A percentile compares a stretch with the other conserved stretches of the same genome.
Conservation (phyloP, 30 jellyfish, hydroid and myxozoan species). For the Sanderia malayensis region DNA sequence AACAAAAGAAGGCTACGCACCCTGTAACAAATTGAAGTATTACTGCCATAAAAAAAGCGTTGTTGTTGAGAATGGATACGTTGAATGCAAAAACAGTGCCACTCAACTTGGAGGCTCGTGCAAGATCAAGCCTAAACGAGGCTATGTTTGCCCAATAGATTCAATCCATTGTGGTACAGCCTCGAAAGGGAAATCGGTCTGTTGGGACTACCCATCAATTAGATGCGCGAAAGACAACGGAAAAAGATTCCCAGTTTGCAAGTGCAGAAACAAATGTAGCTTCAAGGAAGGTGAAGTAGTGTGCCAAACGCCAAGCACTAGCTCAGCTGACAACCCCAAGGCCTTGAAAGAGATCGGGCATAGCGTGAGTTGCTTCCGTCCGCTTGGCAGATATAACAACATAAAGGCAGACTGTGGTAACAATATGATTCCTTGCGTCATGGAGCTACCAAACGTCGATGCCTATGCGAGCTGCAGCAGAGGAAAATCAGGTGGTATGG, state of each 20-base stretch:
- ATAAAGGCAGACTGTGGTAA: neutral
- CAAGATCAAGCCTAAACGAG: neutral
- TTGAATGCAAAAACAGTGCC: neutral
- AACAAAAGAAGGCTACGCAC: neutral
- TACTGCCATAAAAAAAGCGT: neutral
- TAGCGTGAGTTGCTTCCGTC: slow-evolving; percentile 9
- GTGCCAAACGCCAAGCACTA: slow-evolving; percentile 2
- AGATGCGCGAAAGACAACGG: slow-evolving; percentile 10
- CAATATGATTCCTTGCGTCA: slow-evolving; percentile 17
- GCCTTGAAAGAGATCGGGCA: neutral
- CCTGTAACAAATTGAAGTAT: slow-evolving; percentile 13
- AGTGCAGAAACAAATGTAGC: neutral
- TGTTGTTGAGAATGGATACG: slow-evolving; percentile 15
- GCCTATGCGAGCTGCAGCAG: neutral
- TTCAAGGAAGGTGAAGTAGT: neutral
- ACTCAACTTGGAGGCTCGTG: slow-evolving; percentile 19
- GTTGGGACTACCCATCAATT: slow-evolving; percentile 15
- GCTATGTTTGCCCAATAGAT: slow-evolving; percentile 13
- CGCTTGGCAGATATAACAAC: neutral
- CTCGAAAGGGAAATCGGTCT: slow-evolving; percentile 9
- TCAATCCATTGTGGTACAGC: slow-evolving; percentile 3
- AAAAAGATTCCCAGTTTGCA: slow-evolving; percentile 3
- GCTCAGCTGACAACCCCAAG: neutral
- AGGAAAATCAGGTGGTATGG: slow-evolving; percentile 8
- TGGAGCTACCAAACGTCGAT: neutral